These are phyloP conservation scores for Cremastinae sp. DNA, from an alignment of 2,888 invertebrate genomes.

Conservation along the genomic window DNA sequence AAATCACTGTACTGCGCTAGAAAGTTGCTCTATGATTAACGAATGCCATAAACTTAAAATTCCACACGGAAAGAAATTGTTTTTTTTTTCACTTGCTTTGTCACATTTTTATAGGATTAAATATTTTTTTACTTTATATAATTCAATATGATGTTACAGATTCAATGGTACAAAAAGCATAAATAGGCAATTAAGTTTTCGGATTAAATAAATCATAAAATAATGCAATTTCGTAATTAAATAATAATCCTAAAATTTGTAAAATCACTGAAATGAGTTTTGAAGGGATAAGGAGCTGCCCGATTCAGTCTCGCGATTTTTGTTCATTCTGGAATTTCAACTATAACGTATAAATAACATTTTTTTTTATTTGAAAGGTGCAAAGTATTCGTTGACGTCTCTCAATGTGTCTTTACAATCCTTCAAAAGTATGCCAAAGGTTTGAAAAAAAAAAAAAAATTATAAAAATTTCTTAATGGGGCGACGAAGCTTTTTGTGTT, in stretches of 20 bases:
- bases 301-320: constrained; percentile 18
- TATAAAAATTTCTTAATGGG: constrained; percentile 33
- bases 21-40: constrained; percentile 61
- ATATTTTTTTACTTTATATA: constrained; percentile 41
- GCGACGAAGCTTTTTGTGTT: constrained; percentile 64
- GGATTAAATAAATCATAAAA: constrained; percentile 47
- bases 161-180: constrained; percentile 50
- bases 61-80: constrained; percentile 33
- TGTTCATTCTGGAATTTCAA: background rate
- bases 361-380: constrained; percentile 39
- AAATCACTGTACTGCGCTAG: constrained; percentile 68
- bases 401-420: constrained; percentile 28
- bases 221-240: constrained; percentile 25
- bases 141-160: constrained; percentile 51
- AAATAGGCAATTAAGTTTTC: constrained; percentile 40
- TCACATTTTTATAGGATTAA: constrained; percentile 40
- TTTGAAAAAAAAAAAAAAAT: constrained; percentile 25
- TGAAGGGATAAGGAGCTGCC: constrained; percentile 44
- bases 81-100: constrained; percentile 20
- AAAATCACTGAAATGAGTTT: constrained; percentile 46
- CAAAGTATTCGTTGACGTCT: constrained; percentile 56
- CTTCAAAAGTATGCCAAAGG: constrained; percentile 36
- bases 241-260: no score
- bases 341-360: background rate
- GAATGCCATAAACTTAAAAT: constrained; percentile 27